phyloP scores from a whole-genome alignment of 2,888 invertebrate genomes.

The Galeopsomyia nigrocyanea region DNA sequence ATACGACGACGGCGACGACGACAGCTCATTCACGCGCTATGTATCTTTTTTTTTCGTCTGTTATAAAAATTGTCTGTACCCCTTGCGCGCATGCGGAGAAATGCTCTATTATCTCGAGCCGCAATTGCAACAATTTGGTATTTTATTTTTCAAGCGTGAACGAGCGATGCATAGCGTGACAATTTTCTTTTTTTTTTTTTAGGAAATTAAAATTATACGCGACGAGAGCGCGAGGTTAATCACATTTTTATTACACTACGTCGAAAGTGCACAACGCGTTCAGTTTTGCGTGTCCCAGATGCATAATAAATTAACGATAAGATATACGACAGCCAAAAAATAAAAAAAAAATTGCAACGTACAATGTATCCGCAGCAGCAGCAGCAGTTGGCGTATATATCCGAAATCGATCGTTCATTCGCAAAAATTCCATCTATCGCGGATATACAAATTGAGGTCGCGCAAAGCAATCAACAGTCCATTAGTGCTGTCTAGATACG shows the following conservation, averaged over 20 bases:
- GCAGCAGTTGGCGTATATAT: no score
- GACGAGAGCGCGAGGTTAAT: neutral
- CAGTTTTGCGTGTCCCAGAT: neutral
- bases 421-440: neutral
- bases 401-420: neutral
- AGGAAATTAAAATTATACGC: conserved; percentile 5
- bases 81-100: neutral
- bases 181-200: neutral
- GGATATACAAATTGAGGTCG: no score
- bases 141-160: neutral
- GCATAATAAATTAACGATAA: neutral
- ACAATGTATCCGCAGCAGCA: no score
- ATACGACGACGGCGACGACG: conserved; percentile 18
- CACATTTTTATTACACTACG: neutral
- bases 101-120: conserved; percentile 26
- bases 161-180: neutral
- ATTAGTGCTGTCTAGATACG: no score
- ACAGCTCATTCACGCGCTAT: conserved; percentile 15
- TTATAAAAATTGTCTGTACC: conserved; percentile 4
- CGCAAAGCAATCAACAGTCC: no score
- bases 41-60: neutral
- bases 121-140: conserved; percentile 17
- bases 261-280: neutral
- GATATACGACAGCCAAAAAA: neutral
- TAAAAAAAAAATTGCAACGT: no score